Evolutionary conservation across 2,113 vertebrate genomes (phyloP), one percentile per base, ranked within the genome.

Genomic region (Pteropus alecto): DNA sequence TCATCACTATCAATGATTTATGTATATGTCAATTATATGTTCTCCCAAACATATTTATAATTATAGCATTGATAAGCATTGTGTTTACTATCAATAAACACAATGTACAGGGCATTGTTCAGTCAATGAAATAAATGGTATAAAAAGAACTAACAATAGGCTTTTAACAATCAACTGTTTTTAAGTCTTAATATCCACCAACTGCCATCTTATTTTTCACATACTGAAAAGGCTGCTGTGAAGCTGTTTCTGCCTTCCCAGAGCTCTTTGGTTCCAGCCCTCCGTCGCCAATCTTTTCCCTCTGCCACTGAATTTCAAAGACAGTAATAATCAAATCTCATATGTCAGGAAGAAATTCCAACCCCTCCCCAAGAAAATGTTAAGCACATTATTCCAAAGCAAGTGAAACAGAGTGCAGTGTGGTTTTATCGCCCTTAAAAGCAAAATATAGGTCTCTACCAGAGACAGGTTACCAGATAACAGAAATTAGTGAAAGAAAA

Each of bases 371-470:
- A 83, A 68, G 30, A 87, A 90, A 68, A 19, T 38, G 33, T 79
- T 60, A 82, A 70, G 58, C 19, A 33, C 15, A 48, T 54, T 73
- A 74, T 48, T 93, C 63, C 63, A 95, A 96, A 76, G 46, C 70
- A 96, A 93, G 61, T 41, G 21, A 93, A 93, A 91, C 7, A 63
- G 7, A 61, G 26, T 82, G 5, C n/a, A 54, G 68, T 78, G 28
- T 22, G 8, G 74, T 82, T 96, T 96, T 91, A 60, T 41, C n/a
- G 41, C 67, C 51, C 70, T 84, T 82, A 77, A 97, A 81, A 90
- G 63, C 51, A 90, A 90, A 92, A 68, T 3, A 56, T 14, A 87
- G 60, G 60, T 90, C 77, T 63, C 84, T 30, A 78, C 35, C 11
- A 51, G 7, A 35, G 19, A 73, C 56, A 74, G 21, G 14, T n/a